Evolutionary conservation across 2,113 vertebrate species (phyloP).

Genomic region (Gadus chalcogrammus): DNA sequence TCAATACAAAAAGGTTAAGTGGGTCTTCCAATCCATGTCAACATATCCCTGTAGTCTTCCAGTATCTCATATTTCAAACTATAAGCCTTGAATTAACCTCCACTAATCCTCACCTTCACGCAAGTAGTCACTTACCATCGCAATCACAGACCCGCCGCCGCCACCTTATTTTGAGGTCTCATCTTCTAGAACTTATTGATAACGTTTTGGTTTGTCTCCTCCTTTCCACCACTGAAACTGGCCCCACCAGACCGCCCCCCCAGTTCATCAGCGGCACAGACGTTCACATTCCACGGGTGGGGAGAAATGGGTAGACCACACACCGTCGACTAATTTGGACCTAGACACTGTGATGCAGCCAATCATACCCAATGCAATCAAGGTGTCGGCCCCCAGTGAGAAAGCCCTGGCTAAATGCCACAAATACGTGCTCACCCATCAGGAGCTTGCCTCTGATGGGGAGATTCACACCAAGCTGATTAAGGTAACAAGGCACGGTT

Average conservation of each 20-base stretch:
- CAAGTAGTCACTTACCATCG: background rate
- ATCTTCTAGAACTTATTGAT: constrained; percentile 38
- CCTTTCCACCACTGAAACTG: constrained; percentile 37
- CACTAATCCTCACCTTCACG: background rate
- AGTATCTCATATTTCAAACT: constrained; percentile 28
- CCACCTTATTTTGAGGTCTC: background rate
- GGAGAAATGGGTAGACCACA: constrained; percentile 96
- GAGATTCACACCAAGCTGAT: constrained; percentile 93
- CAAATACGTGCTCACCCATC: constrained; percentile 95
- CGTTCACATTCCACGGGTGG: constrained; percentile 87
- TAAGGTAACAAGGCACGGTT: constrained; percentile 77
- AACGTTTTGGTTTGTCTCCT: constrained; percentile 54
- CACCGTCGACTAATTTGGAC: constrained; percentile 83
- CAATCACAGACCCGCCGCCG: background rate
- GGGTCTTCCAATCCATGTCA: too few species aligned
- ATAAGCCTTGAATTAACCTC: background rate
- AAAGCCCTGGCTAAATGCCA: constrained; percentile 91
- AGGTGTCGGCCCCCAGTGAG: constrained; percentile 84
- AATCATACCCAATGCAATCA: constrained; percentile 87
- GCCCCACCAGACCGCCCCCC: constrained; percentile 72
- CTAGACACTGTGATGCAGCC: constrained; percentile 94
- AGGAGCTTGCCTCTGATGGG: constrained; percentile 94
- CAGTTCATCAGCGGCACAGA: constrained; percentile 78
- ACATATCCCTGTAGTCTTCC: constrained; percentile 34
- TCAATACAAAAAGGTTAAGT: too few species aligned